Conservation (phyloP, 1,140 invertebrate genomes). For the Bombus sylvicola region DNA sequence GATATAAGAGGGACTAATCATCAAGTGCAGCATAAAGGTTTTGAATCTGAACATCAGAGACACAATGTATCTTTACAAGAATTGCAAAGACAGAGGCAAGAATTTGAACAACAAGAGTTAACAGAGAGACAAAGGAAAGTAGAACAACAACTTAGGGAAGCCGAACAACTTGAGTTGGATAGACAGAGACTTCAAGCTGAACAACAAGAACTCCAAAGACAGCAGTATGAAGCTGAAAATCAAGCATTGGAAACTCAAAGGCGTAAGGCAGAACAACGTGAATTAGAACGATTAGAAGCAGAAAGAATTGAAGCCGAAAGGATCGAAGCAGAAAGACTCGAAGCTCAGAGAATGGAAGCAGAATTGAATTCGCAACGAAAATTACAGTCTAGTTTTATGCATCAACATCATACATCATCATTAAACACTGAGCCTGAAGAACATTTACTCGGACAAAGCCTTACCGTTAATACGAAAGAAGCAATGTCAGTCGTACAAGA, state of each 20-base stretch:
- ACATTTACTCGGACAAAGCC: constrained; percentile 78
- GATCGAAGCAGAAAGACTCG: constrained; percentile 64
- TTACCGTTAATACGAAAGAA: constrained; percentile 86
- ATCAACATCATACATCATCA: constrained; percentile 69
- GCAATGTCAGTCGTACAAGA: constrained; percentile 79
- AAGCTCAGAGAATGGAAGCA: constrained; percentile 72
- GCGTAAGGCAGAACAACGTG: constrained; percentile 61
- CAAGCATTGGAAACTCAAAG: constrained; percentile 68
- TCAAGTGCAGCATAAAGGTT: constrained; percentile 70
- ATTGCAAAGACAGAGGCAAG: constrained; percentile 66
- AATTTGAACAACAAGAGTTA: constrained; percentile 61
- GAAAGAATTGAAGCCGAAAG: constrained; percentile 66
- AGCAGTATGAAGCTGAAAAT: constrained; percentile 60
- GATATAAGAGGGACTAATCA: constrained; percentile 33
- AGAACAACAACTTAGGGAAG: constrained; percentile 68
- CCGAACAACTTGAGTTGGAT: constrained; percentile 66
- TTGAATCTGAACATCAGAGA: constrained; percentile 67
- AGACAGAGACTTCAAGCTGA: constrained; percentile 67
- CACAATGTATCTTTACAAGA: constrained; percentile 55
- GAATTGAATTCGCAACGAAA: constrained; percentile 75
- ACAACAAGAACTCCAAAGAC: constrained; percentile 58
- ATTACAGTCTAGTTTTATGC: constrained; percentile 73
- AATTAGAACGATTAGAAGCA: constrained; percentile 62
- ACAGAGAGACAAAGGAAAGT: constrained; percentile 67
- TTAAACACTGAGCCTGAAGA: constrained; percentile 71